These are phyloP conservation scores for Leptosomus discolor DNA, from an alignment of 2,113 vertebrate genomes.

Conservation along the genomic window DNA sequence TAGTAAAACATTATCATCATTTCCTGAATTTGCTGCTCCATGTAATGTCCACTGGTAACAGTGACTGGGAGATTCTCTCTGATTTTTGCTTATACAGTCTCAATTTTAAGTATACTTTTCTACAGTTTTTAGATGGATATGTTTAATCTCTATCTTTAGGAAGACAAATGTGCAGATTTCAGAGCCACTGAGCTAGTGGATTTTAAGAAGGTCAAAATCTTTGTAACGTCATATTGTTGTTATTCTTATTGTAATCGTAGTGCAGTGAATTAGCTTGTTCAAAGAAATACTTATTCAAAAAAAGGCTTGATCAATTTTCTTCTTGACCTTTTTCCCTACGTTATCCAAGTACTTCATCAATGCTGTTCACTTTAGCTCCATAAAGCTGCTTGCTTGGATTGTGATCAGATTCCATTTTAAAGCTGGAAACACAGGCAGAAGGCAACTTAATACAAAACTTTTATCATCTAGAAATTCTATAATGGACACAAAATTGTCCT, in stretches of 20 bases:
- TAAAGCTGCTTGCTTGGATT: neutral
- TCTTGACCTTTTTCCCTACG: neutral
- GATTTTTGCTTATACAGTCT: neutral
- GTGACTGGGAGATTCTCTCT: neutral
- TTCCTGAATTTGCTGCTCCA: neutral
- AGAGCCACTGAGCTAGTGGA: neutral
- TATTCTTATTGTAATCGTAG: neutral
- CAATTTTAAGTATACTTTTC: neutral
- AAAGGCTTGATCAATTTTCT: neutral
- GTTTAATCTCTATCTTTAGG: neutral
- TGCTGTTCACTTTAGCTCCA: neutral
- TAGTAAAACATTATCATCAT: neutral
- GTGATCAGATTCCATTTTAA: neutral
- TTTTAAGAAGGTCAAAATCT: neutral
- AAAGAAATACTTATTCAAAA: neutral
- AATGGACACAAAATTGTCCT: neutral
- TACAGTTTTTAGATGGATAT: neutral
- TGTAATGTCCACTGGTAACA: neutral
- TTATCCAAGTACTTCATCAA: neutral
- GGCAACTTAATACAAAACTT: neutral
- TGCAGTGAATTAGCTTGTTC: neutral
- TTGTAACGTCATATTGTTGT: neutral
- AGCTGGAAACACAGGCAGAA: neutral
- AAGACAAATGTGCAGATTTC: neutral
- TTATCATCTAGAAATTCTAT: neutral